Conservation (phyloP, 1,140 invertebrate genomes). For the Neomicropteryx cornuta region DNA sequence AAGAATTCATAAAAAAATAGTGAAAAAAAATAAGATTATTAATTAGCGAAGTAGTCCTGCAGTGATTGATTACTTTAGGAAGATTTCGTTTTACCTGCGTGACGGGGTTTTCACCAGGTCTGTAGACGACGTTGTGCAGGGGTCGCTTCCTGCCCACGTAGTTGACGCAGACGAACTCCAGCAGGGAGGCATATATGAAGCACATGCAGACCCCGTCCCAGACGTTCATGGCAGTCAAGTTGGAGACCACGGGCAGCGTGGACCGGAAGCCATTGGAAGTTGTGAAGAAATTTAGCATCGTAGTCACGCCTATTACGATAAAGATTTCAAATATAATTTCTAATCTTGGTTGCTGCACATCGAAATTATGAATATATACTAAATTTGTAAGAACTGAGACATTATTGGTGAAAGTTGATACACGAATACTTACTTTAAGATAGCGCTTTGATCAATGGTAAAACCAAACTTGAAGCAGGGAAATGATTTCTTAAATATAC, state of each 20-base stretch:
- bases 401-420: too few species aligned
- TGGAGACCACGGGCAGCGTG: slow-evolving; percentile 85
- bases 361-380: neutral
- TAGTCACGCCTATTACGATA: slow-evolving; percentile 68
- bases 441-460: too few species aligned
- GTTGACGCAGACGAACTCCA: slow-evolving; percentile 92
- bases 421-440: too few species aligned
- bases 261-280: slow-evolving; percentile 82
- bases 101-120: slow-evolving; percentile 80
- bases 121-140: slow-evolving; percentile 77
- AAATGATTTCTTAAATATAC: too few species aligned
- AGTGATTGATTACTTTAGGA: too few species aligned
- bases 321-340: slow-evolving; percentile 2
- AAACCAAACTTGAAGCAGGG: too few species aligned
- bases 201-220: slow-evolving; percentile 96
- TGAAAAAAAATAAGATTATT: too few species aligned
- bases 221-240: slow-evolving; percentile 90
- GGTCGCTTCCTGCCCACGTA: slow-evolving; percentile 86
- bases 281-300: slow-evolving; percentile 97
- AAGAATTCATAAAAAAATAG: too few species aligned
- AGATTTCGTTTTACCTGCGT: slow-evolving; percentile 67
- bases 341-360: neutral
- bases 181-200: slow-evolving; percentile 87
- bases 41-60: too few species aligned
- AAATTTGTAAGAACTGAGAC: too few species aligned